Evolutionary conservation across 2,888 invertebrate species (phyloP), one percentile per base, ranked within the genome.

Genomic region (Hemicrepidius hirtus): DNA sequence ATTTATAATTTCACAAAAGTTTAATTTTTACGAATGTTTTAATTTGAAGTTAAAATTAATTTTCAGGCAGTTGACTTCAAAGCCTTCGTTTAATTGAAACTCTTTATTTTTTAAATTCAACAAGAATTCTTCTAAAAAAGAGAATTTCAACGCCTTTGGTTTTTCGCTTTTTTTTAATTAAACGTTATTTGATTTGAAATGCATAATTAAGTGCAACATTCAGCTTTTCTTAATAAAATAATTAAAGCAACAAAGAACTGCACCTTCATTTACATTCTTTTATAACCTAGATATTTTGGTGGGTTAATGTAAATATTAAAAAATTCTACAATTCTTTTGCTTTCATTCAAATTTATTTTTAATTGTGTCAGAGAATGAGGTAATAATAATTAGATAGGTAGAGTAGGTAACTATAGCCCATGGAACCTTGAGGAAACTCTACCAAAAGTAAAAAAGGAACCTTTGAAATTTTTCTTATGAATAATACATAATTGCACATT

Each of bases 41-140:
- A 63, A 63, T 63, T 63, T 63, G 20, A 63, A 63, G 32, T 63
- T 63, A 49, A 63, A 63, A 63, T 63, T 63, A 63, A 63, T 63
- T 63, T 63, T 49, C 63, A 32, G 46, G 46, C 46, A 63, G 24
- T 63, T 63, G 44, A 63, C 63, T 63, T 63, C 63, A 63, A 63
- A 63, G 63, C 32, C 20, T 49, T 63, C 49, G 10, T 49, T 63
- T 63, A 63, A 63, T 63, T 63, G 63, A 49, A 63, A 16, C 49
- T 63, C 49, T 63, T 63, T 41, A 49, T 63, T 63, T 63, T 59
- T 63, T 28, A 10, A n/a, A 16, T 55, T 35, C 55, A 32, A 4
- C 6, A 35, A 32, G 55, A 32, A 28, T 55, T 16, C 6, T 18
- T 55, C 18, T 55, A n/a, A 35, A 55, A 32, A 32, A 13, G 55